These are phyloP conservation scores for Neoascia interrupta DNA, from an alignment of 2,888 invertebrate genomes.

Conservation along the genomic window DNA sequence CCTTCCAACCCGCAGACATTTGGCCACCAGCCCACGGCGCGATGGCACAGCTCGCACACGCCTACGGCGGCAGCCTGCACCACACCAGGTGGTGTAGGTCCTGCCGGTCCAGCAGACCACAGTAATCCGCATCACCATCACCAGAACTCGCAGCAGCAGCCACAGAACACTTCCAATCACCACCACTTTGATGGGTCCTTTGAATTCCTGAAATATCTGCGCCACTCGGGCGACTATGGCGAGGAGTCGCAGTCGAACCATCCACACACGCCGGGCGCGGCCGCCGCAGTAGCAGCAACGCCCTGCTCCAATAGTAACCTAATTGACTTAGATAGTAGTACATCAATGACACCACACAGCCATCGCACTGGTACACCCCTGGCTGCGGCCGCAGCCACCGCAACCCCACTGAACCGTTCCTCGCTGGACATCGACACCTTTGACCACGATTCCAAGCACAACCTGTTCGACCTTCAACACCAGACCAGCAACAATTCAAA, in stretches of 20 bases:
- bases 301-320: constrained; percentile 72
- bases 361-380: constrained; percentile 74
- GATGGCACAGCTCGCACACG: constrained; percentile 43
- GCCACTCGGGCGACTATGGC: constrained; percentile 77
- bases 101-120: constrained; percentile 26
- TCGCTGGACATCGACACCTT: constrained; percentile 76
- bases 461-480: constrained; percentile 77
- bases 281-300: constrained; percentile 23
- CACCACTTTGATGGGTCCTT: constrained; percentile 78
- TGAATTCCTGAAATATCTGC: constrained; percentile 79
- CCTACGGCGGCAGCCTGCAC: constrained; percentile 11
- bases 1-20: constrained; percentile 37
- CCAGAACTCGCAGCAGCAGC: constrained; percentile 54
- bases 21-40: constrained; percentile 27
- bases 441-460: constrained; percentile 79
- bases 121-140: constrained; percentile 44
- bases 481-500: constrained; percentile 76
- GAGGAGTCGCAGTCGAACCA: constrained; percentile 64
- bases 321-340: constrained; percentile 77
- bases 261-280: constrained; percentile 52
- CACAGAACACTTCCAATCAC: constrained; percentile 53
- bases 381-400: constrained; percentile 76
- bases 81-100: constrained; percentile 8
- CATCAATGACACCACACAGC: constrained; percentile 76
- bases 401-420: constrained; percentile 74